Evolutionary conservation across 2,113 vertebrate species (phyloP).

Genomic region (Ammodytes dubius): DNA sequence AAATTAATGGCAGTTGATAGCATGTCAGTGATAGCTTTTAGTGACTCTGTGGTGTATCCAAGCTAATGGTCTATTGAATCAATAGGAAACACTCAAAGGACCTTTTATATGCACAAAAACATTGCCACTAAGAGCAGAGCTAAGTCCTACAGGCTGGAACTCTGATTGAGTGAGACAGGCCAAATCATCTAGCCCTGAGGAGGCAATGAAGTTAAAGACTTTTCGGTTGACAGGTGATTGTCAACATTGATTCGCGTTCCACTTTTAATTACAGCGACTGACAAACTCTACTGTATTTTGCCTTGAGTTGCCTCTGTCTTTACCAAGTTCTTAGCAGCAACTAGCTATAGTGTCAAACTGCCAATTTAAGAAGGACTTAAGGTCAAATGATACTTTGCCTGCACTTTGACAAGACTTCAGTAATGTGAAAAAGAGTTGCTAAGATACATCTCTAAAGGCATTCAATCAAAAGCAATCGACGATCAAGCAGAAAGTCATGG

Average conservation of each 20-base stretch:
- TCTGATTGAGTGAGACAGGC: slow-evolving; percentile 10
- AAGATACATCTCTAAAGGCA: background rate
- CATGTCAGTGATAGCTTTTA: slow-evolving; percentile 41
- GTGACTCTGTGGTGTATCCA: slow-evolving; percentile 19
- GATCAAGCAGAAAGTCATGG: background rate
- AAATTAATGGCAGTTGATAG: slow-evolving; percentile 37
- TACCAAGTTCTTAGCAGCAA: background rate
- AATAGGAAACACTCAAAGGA: slow-evolving; percentile 64
- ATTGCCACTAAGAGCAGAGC: slow-evolving; percentile 25
- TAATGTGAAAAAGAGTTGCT: background rate
- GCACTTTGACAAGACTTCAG: background rate
- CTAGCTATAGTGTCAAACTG: background rate
- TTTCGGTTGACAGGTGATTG: slow-evolving; percentile 28
- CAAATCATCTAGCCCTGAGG: slow-evolving; percentile 17
- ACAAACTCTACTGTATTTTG: slow-evolving; percentile 4
- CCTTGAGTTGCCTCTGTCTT: background rate
- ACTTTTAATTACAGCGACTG: slow-evolving; percentile 31
- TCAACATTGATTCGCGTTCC: slow-evolving; percentile 27
- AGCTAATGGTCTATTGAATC: slow-evolving; percentile 63
- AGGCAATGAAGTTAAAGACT: slow-evolving; percentile 25
- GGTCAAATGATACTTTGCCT: background rate
- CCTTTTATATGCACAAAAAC: slow-evolving; percentile 33
- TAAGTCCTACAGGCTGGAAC: slow-evolving; percentile 6
- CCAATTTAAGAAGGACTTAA: background rate
- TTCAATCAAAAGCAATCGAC: background rate